phyloP scores from a whole-genome alignment of 2,797 vertebrate genomes.

The Liasis olivaceus region DNA sequence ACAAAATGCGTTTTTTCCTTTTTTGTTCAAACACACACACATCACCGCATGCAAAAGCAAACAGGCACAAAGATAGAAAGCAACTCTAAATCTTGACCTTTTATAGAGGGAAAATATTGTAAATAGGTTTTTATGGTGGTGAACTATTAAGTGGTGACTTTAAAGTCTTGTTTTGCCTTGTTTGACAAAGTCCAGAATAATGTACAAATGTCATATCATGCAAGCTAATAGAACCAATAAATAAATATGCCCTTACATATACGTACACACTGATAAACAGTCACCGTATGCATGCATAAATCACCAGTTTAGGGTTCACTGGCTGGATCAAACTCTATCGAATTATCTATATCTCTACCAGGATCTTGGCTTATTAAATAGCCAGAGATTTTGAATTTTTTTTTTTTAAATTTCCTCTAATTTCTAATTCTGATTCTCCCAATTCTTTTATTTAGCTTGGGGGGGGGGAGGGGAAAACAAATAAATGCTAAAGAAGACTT shows the following conservation, averaged over 20 bases:
- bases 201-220: neutral
- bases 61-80: neutral
- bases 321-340: neutral
- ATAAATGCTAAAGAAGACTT: neutral
- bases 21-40: neutral
- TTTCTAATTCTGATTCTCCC: neutral
- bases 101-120: neutral
- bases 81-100: neutral
- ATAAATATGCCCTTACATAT: neutral
- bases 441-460: neutral
- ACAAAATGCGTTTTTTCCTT: neutral
- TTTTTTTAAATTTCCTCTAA: neutral
- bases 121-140: neutral
- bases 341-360: neutral
- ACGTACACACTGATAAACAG: neutral
- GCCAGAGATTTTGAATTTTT: neutral
- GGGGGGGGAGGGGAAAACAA: neutral
- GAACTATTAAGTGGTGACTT: neutral
- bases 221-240: neutral
- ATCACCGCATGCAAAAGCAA: neutral
- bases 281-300: neutral
- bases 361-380: neutral
- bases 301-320: neutral
- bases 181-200: neutral
- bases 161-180: neutral